These are phyloP conservation scores for Myiozetetes cayanensis DNA, from an alignment of 2,113 vertebrate species.

Conservation along the genomic window DNA sequence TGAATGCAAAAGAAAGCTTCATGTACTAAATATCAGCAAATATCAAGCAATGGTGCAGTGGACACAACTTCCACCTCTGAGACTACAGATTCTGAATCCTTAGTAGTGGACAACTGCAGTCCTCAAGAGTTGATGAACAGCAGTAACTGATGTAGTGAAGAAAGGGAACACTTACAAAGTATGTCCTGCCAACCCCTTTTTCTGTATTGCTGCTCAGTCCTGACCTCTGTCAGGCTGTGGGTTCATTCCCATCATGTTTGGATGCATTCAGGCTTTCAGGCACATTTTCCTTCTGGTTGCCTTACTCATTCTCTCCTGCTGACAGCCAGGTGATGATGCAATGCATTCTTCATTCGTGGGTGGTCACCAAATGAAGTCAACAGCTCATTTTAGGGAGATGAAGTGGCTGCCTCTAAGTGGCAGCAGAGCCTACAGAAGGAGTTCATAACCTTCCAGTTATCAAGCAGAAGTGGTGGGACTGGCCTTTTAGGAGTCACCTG, in stretches of 20 bases:
- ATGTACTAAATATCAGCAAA: not conserved
- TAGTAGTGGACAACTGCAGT: not conserved
- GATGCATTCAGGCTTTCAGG: not conserved
- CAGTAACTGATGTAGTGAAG: not conserved
- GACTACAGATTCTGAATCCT: not conserved
- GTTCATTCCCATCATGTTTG: not conserved
- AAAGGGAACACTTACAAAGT: not conserved
- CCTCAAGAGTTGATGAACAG: not conserved
- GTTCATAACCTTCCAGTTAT: not conserved
- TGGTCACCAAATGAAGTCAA: not conserved
- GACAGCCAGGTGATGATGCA: not conserved
- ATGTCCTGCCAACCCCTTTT: not conserved
- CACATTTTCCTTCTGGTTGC: not conserved
- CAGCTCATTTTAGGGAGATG: not conserved
- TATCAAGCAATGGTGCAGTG: not conserved
- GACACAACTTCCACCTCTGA: not conserved
- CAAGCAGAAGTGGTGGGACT: not conserved
- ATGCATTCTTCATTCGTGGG: not conserved
- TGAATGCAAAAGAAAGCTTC: not conserved
- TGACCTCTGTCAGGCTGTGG: not conserved
- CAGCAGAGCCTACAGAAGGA: not conserved
- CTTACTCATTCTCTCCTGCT: not conserved
- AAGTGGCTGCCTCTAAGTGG: not conserved
- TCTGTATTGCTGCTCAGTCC: not conserved
- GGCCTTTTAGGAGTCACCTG: not conserved